A percentile compares a stretch with the other conserved stretches of the same genome.
phyloP scores from a whole-genome alignment of 1,140 invertebrate genomes.

The Drosophila tsacasi region DNA sequence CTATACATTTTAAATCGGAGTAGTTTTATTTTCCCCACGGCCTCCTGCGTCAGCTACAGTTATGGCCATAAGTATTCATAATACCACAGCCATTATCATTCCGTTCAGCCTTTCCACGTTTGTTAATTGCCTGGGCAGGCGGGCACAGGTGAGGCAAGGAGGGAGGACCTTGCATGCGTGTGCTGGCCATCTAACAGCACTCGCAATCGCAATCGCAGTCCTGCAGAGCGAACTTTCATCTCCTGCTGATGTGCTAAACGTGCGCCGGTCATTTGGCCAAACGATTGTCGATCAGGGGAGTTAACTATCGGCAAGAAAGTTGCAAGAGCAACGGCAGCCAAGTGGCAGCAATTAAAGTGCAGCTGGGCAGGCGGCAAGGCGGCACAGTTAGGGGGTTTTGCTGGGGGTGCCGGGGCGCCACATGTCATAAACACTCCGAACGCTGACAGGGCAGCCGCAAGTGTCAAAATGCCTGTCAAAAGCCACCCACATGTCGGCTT shows the following conservation, averaged over 20 bases:
- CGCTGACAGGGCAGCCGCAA: constrained; percentile 65
- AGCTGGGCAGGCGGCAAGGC: constrained; percentile 21
- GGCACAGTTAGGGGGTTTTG: constrained; percentile 14
- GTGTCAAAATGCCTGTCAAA: constrained; percentile 75
- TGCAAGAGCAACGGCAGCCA: constrained; percentile 21
- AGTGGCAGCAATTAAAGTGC: constrained; percentile 63
- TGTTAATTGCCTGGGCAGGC: constrained; percentile 66
- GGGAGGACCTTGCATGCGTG: constrained; percentile 29
- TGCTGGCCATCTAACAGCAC: constrained; percentile 20
- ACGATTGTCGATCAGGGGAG: constrained; percentile 82
- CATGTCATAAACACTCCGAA: constrained; percentile 53
- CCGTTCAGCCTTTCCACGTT: constrained; percentile 58
- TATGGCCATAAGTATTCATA: constrained; percentile 61
- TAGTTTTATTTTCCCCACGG: constrained; percentile 26
- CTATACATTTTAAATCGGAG: constrained; percentile 12
- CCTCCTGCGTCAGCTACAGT: constrained; percentile 26
- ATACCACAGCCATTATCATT: constrained; percentile 61
- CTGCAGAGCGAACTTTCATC: constrained; percentile 50
- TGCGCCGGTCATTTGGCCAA: constrained; percentile 81
- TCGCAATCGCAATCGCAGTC: constrained; percentile 44
- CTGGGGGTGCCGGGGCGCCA: constrained; percentile 11
- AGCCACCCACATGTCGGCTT: constrained; percentile 63
- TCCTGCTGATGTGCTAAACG: constrained; percentile 75
- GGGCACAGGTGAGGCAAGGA: background rate
- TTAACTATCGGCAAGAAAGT: constrained; percentile 53